A percentile compares a stretch with the other conserved stretches of the same genome.
Conservation (phyloP, 2,113 vertebrate species). For the Galbula dea region DNA sequence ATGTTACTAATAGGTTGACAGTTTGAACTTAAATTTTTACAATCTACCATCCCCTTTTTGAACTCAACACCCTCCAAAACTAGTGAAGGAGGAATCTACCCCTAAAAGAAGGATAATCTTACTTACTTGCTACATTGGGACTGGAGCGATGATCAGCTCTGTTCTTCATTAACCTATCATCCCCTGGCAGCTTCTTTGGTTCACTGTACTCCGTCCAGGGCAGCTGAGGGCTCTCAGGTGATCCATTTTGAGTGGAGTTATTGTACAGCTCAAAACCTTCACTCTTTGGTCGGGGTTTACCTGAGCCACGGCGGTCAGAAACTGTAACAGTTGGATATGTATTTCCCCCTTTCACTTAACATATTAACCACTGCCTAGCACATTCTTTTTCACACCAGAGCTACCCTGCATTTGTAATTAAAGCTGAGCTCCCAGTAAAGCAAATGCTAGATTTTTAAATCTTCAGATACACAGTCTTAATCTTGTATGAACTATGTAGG, state of each 20-base stretch:
- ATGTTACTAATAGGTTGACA: background rate
- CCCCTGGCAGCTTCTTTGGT: slow-evolving; percentile 88
- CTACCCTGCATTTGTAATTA: background rate
- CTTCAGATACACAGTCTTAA: background rate
- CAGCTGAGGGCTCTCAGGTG: slow-evolving; percentile 90
- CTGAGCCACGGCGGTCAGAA: slow-evolving; percentile 87
- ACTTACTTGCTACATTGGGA: slow-evolving; percentile 97
- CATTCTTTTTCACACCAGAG: background rate
- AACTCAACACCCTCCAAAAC: background rate
- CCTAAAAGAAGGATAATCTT: background rate
- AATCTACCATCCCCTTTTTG: background rate
- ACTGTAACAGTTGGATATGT: slow-evolving; percentile 68
- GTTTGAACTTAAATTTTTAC: background rate
- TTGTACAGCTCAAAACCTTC: slow-evolving; percentile 97
- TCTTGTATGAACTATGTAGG: background rate
- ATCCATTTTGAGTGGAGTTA: slow-evolving; percentile 89
- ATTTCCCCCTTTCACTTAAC: background rate
- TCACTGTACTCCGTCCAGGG: slow-evolving; percentile 91
- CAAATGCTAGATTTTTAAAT: background rate
- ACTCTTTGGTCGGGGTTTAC: slow-evolving; percentile 94
- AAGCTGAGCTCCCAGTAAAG: background rate
- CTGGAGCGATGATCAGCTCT: slow-evolving; percentile 94
- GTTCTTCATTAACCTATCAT: slow-evolving; percentile 92
- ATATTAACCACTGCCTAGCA: background rate
- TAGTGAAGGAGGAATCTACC: background rate